A percentile compares a stretch with the other conserved stretches of the same genome.
phyloP scores from a whole-genome alignment of 1,140 invertebrate species.

The Acyrthosiphon pisum region DNA sequence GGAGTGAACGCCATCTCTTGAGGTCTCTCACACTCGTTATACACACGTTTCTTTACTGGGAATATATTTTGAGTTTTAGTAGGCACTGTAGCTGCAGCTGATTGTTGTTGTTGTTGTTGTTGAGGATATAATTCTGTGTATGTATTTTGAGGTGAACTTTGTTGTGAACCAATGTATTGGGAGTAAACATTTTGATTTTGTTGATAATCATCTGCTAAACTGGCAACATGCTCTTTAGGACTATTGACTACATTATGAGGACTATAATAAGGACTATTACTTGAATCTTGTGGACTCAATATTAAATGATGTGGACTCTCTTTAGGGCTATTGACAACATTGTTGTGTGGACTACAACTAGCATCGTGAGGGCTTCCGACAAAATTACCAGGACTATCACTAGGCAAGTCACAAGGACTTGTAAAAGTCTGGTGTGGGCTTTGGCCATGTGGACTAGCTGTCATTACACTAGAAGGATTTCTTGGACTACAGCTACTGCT shows the following conservation, averaged over 20 bases:
- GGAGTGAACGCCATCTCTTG: constrained; percentile 59
- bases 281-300: constrained; percentile 57
- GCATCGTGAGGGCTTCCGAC: constrained; percentile 52
- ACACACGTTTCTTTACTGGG: constrained; percentile 69
- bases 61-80: constrained; percentile 34
- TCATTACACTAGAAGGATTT: constrained; percentile 58
- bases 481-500: constrained; percentile 66
- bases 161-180: constrained; percentile 27
- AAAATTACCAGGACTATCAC: constrained; percentile 51
- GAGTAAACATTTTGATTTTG: constrained; percentile 48
- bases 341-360: constrained; percentile 54
- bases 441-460: constrained; percentile 46
- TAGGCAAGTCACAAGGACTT: constrained; percentile 59
- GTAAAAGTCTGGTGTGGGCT: constrained; percentile 59
- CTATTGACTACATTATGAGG: constrained; percentile 48
- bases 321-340: constrained; percentile 36
- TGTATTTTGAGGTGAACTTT: constrained; percentile 47
- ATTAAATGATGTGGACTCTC: constrained; percentile 55
- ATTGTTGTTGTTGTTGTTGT: constrained; percentile 36
- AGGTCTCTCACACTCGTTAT: constrained; percentile 65
- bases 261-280: constrained; percentile 55
- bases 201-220: constrained; percentile 43
- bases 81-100: not conserved
- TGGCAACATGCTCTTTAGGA: constrained; percentile 37
- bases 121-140: constrained; percentile 44